Evolutionary conservation across 2,113 vertebrate genomes (phyloP).

Genomic region (Petrocephalus zakoni): DNA sequence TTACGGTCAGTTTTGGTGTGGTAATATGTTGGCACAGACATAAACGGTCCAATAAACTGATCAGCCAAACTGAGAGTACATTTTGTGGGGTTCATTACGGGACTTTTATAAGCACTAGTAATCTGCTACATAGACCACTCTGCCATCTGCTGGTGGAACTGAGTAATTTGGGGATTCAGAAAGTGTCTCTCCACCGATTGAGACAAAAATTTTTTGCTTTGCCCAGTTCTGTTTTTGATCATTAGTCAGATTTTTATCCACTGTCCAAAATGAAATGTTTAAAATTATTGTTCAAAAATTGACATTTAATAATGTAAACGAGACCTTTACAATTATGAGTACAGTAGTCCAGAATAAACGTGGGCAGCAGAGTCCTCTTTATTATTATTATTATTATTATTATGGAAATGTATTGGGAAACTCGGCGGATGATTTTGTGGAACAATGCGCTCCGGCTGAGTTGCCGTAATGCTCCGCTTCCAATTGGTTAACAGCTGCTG

Average conservation of each 20-base stretch:
- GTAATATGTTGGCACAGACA: neutral
- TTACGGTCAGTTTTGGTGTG: no score
- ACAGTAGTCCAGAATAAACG: neutral
- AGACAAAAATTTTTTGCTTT: neutral
- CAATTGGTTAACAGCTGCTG: neutral
- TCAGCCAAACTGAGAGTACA: neutral
- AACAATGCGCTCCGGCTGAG: neutral
- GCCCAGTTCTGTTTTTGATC: neutral
- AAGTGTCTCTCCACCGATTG: neutral
- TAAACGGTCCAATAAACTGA: neutral
- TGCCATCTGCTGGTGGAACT: slow-evolving; percentile 4
- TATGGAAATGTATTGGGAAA: neutral
- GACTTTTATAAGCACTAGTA: neutral
- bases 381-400: neutral
- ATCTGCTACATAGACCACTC: neutral
- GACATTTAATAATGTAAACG: neutral
- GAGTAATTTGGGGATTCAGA: neutral
- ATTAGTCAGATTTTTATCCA: neutral
- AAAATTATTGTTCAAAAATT: neutral
- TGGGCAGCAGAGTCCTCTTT: neutral
- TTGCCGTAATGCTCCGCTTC: neutral
- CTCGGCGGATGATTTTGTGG: neutral
- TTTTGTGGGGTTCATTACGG: neutral
- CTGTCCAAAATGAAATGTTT: neutral
- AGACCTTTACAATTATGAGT: neutral